A percentile compares a stretch with the other conserved stretches of the same genome.
These are phyloP conservation scores for Gallinago solitaria DNA, from an alignment of 2,797 vertebrate species.

Conservation along the genomic window DNA sequence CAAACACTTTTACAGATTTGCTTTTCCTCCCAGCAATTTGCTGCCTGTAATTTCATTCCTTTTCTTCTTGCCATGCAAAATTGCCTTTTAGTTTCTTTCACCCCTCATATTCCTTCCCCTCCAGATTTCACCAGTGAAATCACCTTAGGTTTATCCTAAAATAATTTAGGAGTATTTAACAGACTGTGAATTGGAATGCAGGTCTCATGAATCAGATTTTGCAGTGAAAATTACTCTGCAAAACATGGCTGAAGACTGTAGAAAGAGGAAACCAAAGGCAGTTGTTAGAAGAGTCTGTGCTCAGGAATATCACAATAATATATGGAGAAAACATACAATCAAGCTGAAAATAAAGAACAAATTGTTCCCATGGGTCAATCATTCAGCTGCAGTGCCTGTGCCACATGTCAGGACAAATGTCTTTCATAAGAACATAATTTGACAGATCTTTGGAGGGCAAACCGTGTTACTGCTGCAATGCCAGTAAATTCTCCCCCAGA, in stretches of 20 bases:
- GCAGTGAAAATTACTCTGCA: background rate
- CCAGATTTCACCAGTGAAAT: background rate
- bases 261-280: background rate
- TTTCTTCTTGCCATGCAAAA: background rate
- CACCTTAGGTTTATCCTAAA: background rate
- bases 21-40: background rate
- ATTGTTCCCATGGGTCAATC: background rate
- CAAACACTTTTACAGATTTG: background rate
- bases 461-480: background rate
- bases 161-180: background rate
- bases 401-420: background rate
- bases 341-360: background rate
- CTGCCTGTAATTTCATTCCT: background rate
- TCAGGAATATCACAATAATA: background rate
- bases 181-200: background rate
- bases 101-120: background rate
- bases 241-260: background rate
- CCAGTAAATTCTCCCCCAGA: background rate
- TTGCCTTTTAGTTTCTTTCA: background rate
- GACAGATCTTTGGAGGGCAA: background rate
- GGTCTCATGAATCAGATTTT: background rate
- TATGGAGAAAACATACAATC: background rate
- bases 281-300: background rate
- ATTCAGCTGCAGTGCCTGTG: background rate
- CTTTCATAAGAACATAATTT: background rate